Conservation (phyloP, 2,888 invertebrate genomes). For the Theristus sp. region DNA sequence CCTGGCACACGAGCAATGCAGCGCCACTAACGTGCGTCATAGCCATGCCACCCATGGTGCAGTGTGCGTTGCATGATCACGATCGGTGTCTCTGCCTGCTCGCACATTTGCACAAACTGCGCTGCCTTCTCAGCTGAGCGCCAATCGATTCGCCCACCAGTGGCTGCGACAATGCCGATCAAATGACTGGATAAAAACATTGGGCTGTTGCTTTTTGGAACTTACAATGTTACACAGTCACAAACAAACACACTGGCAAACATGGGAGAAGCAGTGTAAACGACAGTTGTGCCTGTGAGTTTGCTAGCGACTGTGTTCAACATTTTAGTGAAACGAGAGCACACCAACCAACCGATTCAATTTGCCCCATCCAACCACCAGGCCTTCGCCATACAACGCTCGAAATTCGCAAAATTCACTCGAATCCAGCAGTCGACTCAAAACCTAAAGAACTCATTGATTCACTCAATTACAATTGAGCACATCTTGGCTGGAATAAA, state of each 20-base stretch:
- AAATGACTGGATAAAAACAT: conserved; percentile 22
- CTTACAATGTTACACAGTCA: not conserved
- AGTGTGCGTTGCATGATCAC: conserved; percentile 29
- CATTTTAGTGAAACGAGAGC: too few species aligned
- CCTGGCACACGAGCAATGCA: too few species aligned
- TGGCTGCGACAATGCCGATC: conserved; percentile 35
- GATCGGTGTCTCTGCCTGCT: conserved; percentile 32
- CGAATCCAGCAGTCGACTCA: conserved; percentile 35
- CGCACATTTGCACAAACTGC: conserved; percentile 36
- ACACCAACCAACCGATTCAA: conserved; percentile 3
- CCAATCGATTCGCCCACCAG: conserved; percentile 23
- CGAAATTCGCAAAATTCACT: conserved; percentile 38
- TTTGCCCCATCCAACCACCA: conserved; percentile 35
- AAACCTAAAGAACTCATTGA: too few species aligned
- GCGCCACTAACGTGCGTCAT: not conserved
- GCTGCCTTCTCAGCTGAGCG: conserved; percentile 27
- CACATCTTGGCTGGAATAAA: too few species aligned
- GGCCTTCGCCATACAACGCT: conserved; percentile 30
- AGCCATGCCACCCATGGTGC: conserved; percentile 2
- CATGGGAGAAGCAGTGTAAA: too few species aligned
- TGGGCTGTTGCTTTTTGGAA: not conserved
- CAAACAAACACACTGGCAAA: not conserved
- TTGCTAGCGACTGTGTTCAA: too few species aligned
- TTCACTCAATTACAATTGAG: too few species aligned
- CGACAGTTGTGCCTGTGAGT: too few species aligned